A percentile compares a stretch with the other conserved stretches of the same genome.
These are phyloP conservation scores for Neoitamus cyanurus DNA, from an alignment of 2,888 invertebrate genomes.

Conservation along the genomic window DNA sequence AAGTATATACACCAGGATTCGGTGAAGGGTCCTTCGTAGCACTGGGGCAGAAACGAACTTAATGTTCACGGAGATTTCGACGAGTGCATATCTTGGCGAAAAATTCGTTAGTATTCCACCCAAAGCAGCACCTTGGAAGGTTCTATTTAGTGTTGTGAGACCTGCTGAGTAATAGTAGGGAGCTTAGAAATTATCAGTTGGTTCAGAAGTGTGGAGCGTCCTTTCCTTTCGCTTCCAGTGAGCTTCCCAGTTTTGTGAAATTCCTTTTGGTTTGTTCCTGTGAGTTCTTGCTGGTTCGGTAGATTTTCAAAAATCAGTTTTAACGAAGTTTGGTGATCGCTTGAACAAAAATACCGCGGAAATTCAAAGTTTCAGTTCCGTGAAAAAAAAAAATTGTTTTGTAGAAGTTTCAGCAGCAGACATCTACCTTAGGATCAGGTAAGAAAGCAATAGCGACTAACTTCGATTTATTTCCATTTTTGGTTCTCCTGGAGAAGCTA, in stretches of 20 bases:
- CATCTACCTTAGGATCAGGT: neutral
- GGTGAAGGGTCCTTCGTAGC: neutral
- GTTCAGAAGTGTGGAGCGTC: neutral
- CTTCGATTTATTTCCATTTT: too few relatives aligned
- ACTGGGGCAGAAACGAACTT: neutral
- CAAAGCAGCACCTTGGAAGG: neutral
- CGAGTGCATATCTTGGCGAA: slow-evolving; percentile 28
- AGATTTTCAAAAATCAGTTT: neutral
- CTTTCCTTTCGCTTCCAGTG: neutral
- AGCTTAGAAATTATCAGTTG: neutral
- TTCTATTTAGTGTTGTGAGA: neutral
- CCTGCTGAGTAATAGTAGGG: neutral
- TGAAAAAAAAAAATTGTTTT: neutral
- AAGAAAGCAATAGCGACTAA: too few relatives aligned
- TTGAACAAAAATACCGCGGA: neutral
- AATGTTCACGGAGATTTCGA: slow-evolving; percentile 39
- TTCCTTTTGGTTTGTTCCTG: neutral
- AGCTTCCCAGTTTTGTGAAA: neutral
- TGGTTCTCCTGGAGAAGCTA: too few relatives aligned
- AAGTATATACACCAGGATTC: slow-evolving; percentile 3
- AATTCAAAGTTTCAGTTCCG: neutral
- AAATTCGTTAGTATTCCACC: neutral
- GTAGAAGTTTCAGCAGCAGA: neutral
- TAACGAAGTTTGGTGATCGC: neutral
- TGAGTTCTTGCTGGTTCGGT: neutral